Base-by-base conservation (phyloP, 2,888 invertebrate genomes). In the Chrysina gloriosa region DNA sequence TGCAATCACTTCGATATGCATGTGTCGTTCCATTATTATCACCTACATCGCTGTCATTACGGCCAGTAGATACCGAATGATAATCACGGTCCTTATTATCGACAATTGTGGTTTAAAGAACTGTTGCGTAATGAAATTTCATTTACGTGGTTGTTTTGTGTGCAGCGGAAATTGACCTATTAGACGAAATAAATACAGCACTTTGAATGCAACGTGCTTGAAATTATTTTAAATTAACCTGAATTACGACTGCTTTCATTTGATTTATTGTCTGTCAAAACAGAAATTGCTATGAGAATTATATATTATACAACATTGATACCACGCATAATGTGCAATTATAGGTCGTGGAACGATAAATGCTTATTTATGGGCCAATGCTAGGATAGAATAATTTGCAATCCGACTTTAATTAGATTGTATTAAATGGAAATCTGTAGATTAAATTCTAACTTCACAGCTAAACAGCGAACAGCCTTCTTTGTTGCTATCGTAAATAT, bases 181-280 rank as follows among this genome's bases (percentile, higher is more conserved):
- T 50, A 25, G 25, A 9, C 7, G 31, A 19, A 52, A 19, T 14
- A 52, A 52, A 31, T 31, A 52, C 21, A 3, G 11, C 16, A 7
- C 3, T 52, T 52, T 4, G 9, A 19, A 9, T 9, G 3, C 1
- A 31, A 16, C 31, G 3, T 9, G 9, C 31, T 52, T 6, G 16
- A 19, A 52, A 52, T 52, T 31, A 31, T 19, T 52, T 52, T 31
- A 52, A 52, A 52, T 52, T 52, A 45, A 45, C 45, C 9, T 45
- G 19, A 21, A 7, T 14, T 42, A 42, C 7, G 7, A 11, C 36
- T n/a, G 36, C 4, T n/a, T n/a, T 36, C 36, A 11, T 42, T 5
- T 42, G 42, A 42, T 42, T 42, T 42, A 45, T 45, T 45, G 19
- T 19, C 21, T 45, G 45, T 45, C 19, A 45, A 5, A 45, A 45